A percentile compares a stretch with the other conserved stretches of the same genome.
phyloP scores from a whole-genome alignment of 2,888 invertebrate species.

The Cotesia congregata region DNA sequence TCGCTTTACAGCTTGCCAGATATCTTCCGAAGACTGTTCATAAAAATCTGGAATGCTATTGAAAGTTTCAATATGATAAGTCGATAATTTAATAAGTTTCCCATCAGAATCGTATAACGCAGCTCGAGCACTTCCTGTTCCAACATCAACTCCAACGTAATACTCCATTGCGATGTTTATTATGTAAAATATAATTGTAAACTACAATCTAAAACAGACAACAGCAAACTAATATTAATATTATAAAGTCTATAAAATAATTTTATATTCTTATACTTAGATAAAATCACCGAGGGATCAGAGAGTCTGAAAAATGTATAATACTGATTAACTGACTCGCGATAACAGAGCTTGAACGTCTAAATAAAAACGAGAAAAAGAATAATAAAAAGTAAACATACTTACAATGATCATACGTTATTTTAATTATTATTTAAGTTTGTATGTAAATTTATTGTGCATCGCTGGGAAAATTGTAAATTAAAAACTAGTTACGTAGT shows the following conservation, averaged over 20 bases:
- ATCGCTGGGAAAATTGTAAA: not conserved
- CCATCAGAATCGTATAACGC: constrained; percentile 83
- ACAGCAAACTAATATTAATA: not conserved
- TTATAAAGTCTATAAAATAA: not conserved
- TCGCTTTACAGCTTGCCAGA: constrained; percentile 83
- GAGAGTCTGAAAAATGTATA: not conserved
- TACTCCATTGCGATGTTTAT: constrained; percentile 66
- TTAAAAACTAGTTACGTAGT: not conserved
- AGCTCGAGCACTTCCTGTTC: constrained; percentile 91
- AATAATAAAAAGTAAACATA: not conserved
- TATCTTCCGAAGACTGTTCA: constrained; percentile 92
- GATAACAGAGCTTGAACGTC: not conserved
- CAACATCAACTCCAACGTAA: constrained; percentile 93
- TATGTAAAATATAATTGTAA: not conserved
- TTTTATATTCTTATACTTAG: not conserved
- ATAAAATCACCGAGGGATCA: not conserved
- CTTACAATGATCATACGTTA: not conserved
- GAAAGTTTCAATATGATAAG: constrained; percentile 81
- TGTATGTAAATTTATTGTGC: not conserved
- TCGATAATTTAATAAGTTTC: constrained; percentile 76
- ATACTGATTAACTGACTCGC: not conserved
- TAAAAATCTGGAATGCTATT: constrained; percentile 83
- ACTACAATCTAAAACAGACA: not conserved
- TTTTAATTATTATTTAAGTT: not conserved
- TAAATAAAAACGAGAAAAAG: not conserved